phyloP scores from a whole-genome alignment of 2,888 invertebrate genomes.

The Perdita meconis region DNA sequence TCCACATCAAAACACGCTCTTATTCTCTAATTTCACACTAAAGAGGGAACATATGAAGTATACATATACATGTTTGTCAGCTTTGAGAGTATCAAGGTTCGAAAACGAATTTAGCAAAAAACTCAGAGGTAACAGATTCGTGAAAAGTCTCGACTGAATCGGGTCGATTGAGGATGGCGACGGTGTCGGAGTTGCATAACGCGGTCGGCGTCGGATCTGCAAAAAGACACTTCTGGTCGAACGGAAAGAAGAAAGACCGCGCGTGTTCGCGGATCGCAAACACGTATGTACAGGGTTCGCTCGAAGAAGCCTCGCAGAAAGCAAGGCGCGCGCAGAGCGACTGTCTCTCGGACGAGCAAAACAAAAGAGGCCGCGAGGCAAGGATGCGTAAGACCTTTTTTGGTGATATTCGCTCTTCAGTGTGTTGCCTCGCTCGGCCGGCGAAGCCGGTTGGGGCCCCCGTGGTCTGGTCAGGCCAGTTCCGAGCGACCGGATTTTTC shows the following conservation, averaged over 20 bases:
- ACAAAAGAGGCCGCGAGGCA: constrained; percentile 56
- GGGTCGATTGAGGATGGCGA: too few relatives aligned
- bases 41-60: too few relatives aligned
- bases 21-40: too few relatives aligned
- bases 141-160: too few relatives aligned
- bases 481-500: constrained; percentile 73
- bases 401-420: constrained; percentile 70
- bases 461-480: constrained; percentile 75
- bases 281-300: too few relatives aligned
- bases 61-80: too few relatives aligned
- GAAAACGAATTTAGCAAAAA: too few relatives aligned
- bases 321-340: neutral
- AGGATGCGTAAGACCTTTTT: constrained; percentile 77
- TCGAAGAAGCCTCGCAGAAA: neutral
- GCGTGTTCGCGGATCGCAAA: too few relatives aligned
- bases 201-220: neutral
- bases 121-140: too few relatives aligned
- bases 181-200: constrained; percentile 1
- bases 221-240: neutral
- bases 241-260: neutral
- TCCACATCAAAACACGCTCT: too few relatives aligned
- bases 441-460: constrained; percentile 24
- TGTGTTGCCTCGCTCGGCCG: constrained; percentile 33
- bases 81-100: too few relatives aligned
- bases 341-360: constrained; percentile 43